Percentiles rank a stretch among this genome's conserved stretches.
These are phyloP conservation scores for Tor tambroides DNA, from an alignment of 2,113 vertebrate genomes.

Conservation along the genomic window DNA sequence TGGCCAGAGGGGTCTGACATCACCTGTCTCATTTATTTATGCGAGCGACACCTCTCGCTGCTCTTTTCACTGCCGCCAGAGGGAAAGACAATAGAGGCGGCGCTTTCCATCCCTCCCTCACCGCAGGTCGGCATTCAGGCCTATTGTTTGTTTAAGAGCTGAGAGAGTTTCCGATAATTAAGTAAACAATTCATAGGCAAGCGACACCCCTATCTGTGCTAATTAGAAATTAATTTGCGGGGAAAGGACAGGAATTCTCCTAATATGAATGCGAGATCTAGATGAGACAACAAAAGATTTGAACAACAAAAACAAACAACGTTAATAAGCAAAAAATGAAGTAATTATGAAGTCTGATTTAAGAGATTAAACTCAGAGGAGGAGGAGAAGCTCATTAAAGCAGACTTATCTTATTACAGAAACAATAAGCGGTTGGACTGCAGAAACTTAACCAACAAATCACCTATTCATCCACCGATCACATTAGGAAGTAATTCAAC, in stretches of 20 bases:
- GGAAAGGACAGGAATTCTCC: not conserved
- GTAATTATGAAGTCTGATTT: not conserved
- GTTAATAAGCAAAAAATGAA: not conserved
- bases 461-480: constrained; percentile 14
- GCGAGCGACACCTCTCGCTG: constrained; percentile 46
- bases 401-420: constrained; percentile 20
- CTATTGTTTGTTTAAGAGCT: constrained; percentile 45
- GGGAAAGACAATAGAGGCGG: constrained; percentile 22
- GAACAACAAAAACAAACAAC: not conserved
- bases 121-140: constrained; percentile 44
- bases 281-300: not conserved
- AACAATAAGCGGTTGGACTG: constrained; percentile 15
- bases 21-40: constrained; percentile 49
- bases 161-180: constrained; percentile 45
- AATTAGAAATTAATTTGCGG: constrained; percentile 50
- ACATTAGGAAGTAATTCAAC: not conserved
- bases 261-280: not conserved
- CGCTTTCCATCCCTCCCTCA: constrained; percentile 25
- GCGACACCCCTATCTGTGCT: constrained; percentile 38
- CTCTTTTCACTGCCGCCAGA: constrained; percentile 34
- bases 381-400: constrained; percentile 21
- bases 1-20: constrained; percentile 22
- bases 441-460: constrained; percentile 9
- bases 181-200: constrained; percentile 48
- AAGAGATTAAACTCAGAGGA: not conserved